Evolutionary conservation across 1,140 invertebrate genomes (phyloP).

Genomic region (Whitmania pigra): DNA sequence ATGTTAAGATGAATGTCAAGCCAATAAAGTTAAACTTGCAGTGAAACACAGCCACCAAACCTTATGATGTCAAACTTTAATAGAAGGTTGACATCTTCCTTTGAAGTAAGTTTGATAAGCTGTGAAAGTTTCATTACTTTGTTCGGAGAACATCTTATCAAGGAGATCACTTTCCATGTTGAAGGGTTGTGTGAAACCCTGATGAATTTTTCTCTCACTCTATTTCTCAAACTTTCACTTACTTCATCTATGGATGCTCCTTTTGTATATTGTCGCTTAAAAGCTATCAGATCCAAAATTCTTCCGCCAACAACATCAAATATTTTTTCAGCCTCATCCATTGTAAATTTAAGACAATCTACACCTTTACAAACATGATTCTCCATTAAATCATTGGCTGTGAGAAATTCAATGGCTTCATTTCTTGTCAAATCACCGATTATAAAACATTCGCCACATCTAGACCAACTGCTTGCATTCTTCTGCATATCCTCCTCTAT

Average conservation of each 20-base stretch:
- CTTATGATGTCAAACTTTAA: conserved; percentile 7
- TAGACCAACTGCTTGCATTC: conserved; percentile 21
- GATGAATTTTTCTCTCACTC: too few species aligned
- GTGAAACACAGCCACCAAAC: background rate
- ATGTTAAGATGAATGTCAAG: too few species aligned
- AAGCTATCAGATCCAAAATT: conserved; percentile 17
- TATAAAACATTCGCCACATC: conserved; percentile 12
- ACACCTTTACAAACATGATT: background rate
- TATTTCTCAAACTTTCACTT: background rate
- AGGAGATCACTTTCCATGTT: conserved; percentile 1
- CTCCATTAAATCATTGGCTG: background rate
- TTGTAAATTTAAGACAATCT: background rate
- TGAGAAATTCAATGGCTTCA: conserved; percentile 24
- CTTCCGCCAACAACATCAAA: conserved; percentile 20
- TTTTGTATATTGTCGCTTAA: conserved; percentile 15
- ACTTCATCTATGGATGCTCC: conserved; percentile 14
- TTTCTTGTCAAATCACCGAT: conserved; percentile 19
- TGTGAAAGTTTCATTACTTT: conserved; percentile 13
- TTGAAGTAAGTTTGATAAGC: conserved; percentile 11
- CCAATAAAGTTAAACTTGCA: too few species aligned
- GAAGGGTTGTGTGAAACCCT: background rate
- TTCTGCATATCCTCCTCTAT: conserved; percentile 12
- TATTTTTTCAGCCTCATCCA: conserved; percentile 1
- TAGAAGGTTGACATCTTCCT: conserved; percentile 6
- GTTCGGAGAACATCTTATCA: conserved; percentile 4